phyloP scores from a whole-genome alignment of 2,888 invertebrate genomes.

The Parascotia fuliginaria region DNA sequence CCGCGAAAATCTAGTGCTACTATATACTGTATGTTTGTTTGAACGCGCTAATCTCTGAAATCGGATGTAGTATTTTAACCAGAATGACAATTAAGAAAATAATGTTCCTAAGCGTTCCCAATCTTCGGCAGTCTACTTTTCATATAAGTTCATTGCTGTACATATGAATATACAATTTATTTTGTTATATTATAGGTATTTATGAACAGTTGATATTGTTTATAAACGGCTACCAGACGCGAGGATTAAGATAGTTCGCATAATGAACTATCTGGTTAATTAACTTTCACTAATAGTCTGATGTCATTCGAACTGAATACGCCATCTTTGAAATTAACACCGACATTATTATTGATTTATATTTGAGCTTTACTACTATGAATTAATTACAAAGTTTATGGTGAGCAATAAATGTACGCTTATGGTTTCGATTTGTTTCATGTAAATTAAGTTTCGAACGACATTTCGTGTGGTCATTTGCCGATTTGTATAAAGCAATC shows the following conservation, averaged over 20 bases:
- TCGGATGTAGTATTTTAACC: no score
- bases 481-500: slow-evolving; percentile 10
- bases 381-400: slow-evolving; percentile 36
- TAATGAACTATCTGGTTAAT: slow-evolving; percentile 61
- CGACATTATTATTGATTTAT: slow-evolving; percentile 36
- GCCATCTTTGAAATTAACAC: slow-evolving; percentile 23
- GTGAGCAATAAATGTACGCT: slow-evolving; percentile 27
- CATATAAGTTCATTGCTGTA: not conserved
- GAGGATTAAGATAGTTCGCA: slow-evolving; percentile 45
- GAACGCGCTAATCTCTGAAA: no score
- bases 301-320: slow-evolving; percentile 58
- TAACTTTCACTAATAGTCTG: slow-evolving; percentile 76
- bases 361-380: slow-evolving; percentile 19
- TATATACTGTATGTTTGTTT: no score
- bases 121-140: no score
- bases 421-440: slow-evolving; percentile 16
- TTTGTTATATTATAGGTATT: not conserved
- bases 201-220: slow-evolving; percentile 25
- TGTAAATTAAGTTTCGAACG: slow-evolving; percentile 15
- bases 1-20: no score
- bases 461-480: slow-evolving; percentile 13
- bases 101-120: no score
- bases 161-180: not conserved
- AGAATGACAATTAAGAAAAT: no score
- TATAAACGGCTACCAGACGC: slow-evolving; percentile 32